Base-by-base conservation (phyloP, 1,140 invertebrate genomes). In the Caerostris darwini region DNA sequence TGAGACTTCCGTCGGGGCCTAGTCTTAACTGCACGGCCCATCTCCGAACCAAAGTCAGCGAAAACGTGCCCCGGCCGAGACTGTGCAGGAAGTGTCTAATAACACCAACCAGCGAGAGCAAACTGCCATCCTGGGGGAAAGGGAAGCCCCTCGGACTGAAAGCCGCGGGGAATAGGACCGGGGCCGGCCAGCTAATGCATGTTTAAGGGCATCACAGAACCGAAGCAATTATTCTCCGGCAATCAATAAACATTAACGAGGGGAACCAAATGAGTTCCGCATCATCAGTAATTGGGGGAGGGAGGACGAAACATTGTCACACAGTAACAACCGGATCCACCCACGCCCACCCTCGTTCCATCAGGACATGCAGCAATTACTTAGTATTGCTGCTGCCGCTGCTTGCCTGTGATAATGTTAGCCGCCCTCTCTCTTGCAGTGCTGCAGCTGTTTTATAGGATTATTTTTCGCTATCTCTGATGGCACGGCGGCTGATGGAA, bases 191-290 rank as follows among this genome's bases (percentile, higher is more conserved):
- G 19, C 58, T 87, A 87, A 87, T 87, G 58, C 85, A 87, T 87
- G 58, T 87, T 87, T 87, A 87, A 87, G 19, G 85, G 19, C 19
- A 87, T 87, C 64, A 87, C 85, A 12, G 57, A 59, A 86, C 83
- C 85, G 34, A 59, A 87, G 85, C 85, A 87, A 87, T 87, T 87
- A 87, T 87, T 87, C 50, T 34, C 58, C 64, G 8, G 6, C 34
- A 87, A 64, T 87, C 58, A 87, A 87, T 87, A 64, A 64, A 87
- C 85, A 64, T 87, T 87, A 87, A 87, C 58, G 58, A 87, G 58
- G 58, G 17, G 10, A 10, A 87, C n/a, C 85, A 87, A 87, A 87
- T 61, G 58, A 64, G 58, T 87, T 87, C 85, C 34, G 58, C 34
- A 53, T 87, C 85, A 19, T 87, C 58, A 58, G 58, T 87, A 87